Evolutionary conservation across 2,113 vertebrate genomes (phyloP).

Genomic region (Benitochromis conjunctus): DNA sequence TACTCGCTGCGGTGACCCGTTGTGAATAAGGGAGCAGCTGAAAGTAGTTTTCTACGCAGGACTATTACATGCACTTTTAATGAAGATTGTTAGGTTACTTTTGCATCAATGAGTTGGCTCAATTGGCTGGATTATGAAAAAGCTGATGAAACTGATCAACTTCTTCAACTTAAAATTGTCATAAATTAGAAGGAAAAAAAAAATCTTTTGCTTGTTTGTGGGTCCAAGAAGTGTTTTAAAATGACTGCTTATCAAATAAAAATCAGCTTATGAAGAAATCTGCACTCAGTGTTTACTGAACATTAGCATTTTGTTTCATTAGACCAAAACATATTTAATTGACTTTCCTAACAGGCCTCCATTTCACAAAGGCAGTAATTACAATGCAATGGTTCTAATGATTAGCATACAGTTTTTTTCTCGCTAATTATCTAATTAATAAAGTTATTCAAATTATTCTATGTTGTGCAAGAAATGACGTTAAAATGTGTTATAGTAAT

Average conservation of each 20-base stretch:
- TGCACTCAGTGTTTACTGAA: background rate
- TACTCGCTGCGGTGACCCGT: fast-evolving
- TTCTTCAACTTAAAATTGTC: background rate
- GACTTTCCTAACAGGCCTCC: background rate
- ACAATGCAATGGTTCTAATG: background rate
- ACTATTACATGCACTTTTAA: background rate
- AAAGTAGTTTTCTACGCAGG: background rate
- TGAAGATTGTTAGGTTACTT: background rate
- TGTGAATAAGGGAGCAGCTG: background rate
- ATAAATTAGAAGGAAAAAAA: background rate
- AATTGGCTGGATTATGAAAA: background rate
- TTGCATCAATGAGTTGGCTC: background rate
- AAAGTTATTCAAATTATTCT: background rate
- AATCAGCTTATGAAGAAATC: background rate
- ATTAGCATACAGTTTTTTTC: background rate
- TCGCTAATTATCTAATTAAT: background rate
- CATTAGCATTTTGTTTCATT: background rate
- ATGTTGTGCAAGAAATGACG: background rate
- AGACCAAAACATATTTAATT: background rate
- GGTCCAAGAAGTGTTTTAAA: background rate
- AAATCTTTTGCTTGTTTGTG: background rate
- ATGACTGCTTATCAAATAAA: background rate
- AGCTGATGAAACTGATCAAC: background rate
- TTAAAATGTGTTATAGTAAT: background rate
- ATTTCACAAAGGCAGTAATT: background rate